Evolutionary conservation across 2,797 vertebrate species (phyloP).

Genomic region (Chrosomus eos): DNA sequence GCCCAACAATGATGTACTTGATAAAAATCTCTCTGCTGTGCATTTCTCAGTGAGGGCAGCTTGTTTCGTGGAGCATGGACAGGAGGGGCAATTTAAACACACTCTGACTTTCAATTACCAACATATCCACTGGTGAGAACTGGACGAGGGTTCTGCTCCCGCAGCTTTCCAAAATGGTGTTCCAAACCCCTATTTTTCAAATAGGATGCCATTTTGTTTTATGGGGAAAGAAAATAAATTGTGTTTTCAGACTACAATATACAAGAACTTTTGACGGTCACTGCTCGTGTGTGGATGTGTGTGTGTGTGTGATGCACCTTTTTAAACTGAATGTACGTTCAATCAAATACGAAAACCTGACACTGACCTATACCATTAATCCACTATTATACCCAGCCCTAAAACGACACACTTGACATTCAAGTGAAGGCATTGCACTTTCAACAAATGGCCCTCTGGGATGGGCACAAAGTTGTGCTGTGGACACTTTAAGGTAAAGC

Average conservation of each 20-base stretch:
- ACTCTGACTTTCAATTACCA: constrained; percentile 56
- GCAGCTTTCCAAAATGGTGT: constrained; percentile 19
- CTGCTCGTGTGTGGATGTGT: constrained; percentile 4
- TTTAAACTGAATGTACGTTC: constrained; percentile 8
- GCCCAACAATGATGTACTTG: neutral
- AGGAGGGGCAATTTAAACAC: constrained; percentile 30
- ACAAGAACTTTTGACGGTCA: neutral
- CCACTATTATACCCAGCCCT: constrained; percentile 27
- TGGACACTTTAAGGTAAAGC: constrained; percentile 12
- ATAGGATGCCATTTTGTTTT: constrained; percentile 20
- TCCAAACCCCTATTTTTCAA: neutral
- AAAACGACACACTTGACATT: constrained; percentile 55
- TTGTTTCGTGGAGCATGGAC: neutral
- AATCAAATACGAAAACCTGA: neutral
- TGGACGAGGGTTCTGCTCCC: constrained; percentile 25
- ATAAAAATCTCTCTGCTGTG: neutral
- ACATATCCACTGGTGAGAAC: constrained; percentile 39
- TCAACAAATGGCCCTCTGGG: constrained; percentile 15
- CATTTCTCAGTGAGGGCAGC: neutral
- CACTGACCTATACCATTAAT: constrained; percentile 46
- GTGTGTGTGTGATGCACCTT: neutral
- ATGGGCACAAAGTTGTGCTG: constrained; percentile 13
- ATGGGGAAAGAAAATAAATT: neutral
- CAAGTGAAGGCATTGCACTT: constrained; percentile 41
- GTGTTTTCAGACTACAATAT: neutral